Percentiles rank a stretch among this genome's conserved stretches.
Evolutionary conservation across 1,140 invertebrate genomes (phyloP).

Genomic region (Pseudoatta argentina): DNA sequence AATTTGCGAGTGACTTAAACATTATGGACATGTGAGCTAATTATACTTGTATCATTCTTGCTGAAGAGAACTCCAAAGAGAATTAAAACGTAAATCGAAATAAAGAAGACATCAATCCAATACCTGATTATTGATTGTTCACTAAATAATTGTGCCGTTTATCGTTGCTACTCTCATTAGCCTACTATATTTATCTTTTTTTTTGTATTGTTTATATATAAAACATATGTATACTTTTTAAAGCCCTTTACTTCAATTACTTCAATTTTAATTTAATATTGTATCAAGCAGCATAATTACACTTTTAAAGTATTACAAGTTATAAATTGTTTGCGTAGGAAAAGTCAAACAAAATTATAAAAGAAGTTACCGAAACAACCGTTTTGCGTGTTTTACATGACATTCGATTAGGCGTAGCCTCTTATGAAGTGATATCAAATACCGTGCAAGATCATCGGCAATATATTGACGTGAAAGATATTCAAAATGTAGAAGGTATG

Average conservation of each 20-base stretch:
- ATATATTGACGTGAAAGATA: slow-evolving; percentile 74
- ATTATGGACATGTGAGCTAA: no score
- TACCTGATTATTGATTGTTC: no score
- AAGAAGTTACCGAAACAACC: slow-evolving; percentile 88
- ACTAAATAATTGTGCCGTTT: no score
- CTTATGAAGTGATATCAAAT: slow-evolving; percentile 87
- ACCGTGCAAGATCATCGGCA: slow-evolving; percentile 82
- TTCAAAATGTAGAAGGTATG: slow-evolving; percentile 73
- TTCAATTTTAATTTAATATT: not conserved
- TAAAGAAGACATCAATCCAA: no score
- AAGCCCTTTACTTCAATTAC: not conserved
- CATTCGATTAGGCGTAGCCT: slow-evolving; percentile 86
- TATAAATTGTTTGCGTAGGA: slow-evolving; percentile 73
- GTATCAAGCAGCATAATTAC: not conserved
- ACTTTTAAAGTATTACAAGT: not conserved
- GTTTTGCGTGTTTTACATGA: slow-evolving; percentile 87
- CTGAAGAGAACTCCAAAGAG: no score
- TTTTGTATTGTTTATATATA: not conserved
- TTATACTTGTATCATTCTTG: no score
- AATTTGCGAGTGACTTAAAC: no score
- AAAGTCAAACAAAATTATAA: slow-evolving; percentile 84
- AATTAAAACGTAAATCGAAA: no score
- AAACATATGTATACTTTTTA: not conserved
- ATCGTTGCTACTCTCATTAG: no score
- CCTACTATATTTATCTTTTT: no score